Conservation (phyloP, 2,888 invertebrate species). For the Ferrisia virgata region DNA sequence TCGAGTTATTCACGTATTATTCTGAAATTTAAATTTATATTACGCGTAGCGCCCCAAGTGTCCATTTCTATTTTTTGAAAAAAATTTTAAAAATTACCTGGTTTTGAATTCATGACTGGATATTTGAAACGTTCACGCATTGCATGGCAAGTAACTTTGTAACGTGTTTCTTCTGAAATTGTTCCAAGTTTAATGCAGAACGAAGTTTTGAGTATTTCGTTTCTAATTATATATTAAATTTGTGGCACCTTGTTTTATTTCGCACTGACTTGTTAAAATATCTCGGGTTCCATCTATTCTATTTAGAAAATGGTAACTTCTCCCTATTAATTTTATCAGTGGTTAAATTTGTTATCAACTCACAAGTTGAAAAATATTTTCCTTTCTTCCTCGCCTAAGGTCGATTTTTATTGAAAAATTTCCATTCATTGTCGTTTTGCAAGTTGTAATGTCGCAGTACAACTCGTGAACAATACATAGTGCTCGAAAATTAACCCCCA, state of each 20-base stretch:
- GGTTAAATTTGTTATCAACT: slow-evolving; percentile 14
- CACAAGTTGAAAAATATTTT: slow-evolving; percentile 11
- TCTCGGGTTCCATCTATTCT: background rate
- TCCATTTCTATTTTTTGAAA: background rate
- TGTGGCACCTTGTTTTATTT: background rate
- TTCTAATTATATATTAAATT: background rate
- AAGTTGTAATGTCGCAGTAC: slow-evolving; percentile 15
- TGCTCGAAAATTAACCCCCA: background rate
- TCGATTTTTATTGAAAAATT: background rate
- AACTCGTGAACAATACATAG: background rate
- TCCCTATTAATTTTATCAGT: slow-evolving; percentile 20
- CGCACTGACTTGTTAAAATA: background rate
- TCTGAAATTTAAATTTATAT: background rate
- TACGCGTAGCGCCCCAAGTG: background rate
- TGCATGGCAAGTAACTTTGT: slow-evolving; percentile 41
- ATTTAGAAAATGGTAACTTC: background rate
- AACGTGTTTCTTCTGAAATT: slow-evolving; percentile 42
- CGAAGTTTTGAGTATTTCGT: background rate
- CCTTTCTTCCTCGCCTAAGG: background rate
- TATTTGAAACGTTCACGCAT: slow-evolving; percentile 19
- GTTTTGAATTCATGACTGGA: slow-evolving; percentile 13
- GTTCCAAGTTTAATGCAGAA: slow-evolving; percentile 14
- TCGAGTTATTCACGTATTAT: background rate
- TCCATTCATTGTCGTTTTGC: background rate
- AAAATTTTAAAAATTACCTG: background rate